Evolutionary conservation across 2,113 vertebrate genomes (phyloP), one percentile per base, ranked within the genome.

Genomic region (Seriola rivoliana): DNA sequence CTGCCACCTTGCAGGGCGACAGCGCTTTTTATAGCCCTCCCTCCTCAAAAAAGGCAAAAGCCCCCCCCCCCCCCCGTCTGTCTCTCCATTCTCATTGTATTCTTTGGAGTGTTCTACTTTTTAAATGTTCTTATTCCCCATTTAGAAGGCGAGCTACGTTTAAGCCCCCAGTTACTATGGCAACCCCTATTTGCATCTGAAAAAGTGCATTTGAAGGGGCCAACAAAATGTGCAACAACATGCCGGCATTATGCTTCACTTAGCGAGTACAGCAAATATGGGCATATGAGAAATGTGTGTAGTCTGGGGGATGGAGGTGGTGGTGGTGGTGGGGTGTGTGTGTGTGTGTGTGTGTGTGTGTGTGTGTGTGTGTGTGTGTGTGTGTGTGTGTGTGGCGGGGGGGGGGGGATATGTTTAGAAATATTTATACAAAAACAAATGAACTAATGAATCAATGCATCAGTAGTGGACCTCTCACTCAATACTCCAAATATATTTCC

Each of bases 101-200:
- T 93, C 81, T 92, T 89, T 82, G 70, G 88, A 89, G 82, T 92
- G 92, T 92, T 93, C 92, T 81, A 93, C 93, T 93, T 93, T 94
- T 93, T 88, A 92, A 91, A 92, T 86, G 91, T 92, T 92, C 87
- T 92, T 91, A 91, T 92, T 92, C 88, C 87, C 82, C 83, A 92
- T 94, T 94, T 94, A 91, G 88, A 93, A 89, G 83, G 84, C 91
- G 85, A 94, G 91, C 90, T 92, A 89, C 84, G 81, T 94, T 94
- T 93, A 93, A 95, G 93, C 92, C 89, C 87, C 85, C 88, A 88
- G 95, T 96, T 96, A 92, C 95, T 92, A 96, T 96, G 95, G 94
- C 94, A 96, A 96, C 95, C 92, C 85, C 88, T 93, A 94, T 95
- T 95, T 95, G 94, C 93, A 94, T 95, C 92, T 91, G 88, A 95